Evolutionary conservation across 2,797 vertebrate species (phyloP).

Genomic region (Periparus ater): DNA sequence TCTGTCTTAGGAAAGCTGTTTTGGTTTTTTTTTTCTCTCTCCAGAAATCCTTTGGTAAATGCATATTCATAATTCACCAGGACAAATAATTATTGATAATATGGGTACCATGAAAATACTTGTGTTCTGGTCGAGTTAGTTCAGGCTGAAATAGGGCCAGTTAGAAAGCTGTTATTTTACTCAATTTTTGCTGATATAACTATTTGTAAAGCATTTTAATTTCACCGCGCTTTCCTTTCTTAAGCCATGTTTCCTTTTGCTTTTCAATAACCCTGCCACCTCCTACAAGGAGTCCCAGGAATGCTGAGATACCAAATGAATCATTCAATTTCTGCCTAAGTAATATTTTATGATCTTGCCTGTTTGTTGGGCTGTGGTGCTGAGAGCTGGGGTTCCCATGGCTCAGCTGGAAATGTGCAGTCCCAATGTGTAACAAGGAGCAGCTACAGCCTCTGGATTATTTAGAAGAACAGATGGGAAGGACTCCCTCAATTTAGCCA

Average conservation of each 20-base stretch:
- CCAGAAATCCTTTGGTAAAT: not conserved
- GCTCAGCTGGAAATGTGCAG: not conserved
- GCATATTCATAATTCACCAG: not conserved
- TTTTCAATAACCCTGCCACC: not conserved
- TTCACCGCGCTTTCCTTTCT: not conserved
- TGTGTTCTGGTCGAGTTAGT: not conserved
- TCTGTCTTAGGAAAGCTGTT: not conserved
- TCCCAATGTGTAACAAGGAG: not conserved
- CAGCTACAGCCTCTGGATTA: not conserved
- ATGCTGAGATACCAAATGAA: not conserved
- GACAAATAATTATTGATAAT: not conserved
- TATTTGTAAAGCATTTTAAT: not conserved
- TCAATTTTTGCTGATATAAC: not conserved
- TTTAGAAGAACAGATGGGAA: not conserved
- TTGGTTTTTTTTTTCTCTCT: not conserved
- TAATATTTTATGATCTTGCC: not conserved
- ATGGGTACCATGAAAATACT: not conserved
- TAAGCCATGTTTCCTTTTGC: not conserved
- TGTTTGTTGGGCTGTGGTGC: not conserved
- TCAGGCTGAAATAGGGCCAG: not conserved
- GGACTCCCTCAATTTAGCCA: not conserved
- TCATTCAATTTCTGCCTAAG: not conserved
- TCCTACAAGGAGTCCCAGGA: not conserved
- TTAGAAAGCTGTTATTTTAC: not conserved
- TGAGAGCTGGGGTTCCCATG: not conserved